phyloP scores from a whole-genome alignment of 2,113 vertebrate genomes.

The Oryzias javanicus region DNA sequence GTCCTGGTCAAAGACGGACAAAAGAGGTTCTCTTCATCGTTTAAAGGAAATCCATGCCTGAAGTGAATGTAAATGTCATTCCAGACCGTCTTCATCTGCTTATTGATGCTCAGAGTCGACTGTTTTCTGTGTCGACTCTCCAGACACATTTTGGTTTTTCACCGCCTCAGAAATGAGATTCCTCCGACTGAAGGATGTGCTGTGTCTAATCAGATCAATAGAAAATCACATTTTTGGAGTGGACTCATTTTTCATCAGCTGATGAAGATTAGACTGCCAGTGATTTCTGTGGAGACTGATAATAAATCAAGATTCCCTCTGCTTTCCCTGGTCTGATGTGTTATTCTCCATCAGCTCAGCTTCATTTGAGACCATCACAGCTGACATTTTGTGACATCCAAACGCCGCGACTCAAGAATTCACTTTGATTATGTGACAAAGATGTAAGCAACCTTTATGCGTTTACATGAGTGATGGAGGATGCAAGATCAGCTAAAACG shows the following conservation, averaged over 20 bases:
- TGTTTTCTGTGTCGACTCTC: constrained; percentile 6
- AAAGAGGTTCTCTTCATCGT: neutral
- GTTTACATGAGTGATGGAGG: too few relatives aligned
- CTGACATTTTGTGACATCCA: constrained; percentile 38
- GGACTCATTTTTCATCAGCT: constrained; percentile 15
- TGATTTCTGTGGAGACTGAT: constrained; percentile 11
- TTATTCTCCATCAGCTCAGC: constrained; percentile 18
- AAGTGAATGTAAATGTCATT: constrained; percentile 10
- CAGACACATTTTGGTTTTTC: neutral
- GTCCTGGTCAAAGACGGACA: constrained; percentile 1
- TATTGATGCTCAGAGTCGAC: constrained; percentile 20
- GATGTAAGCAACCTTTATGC: too few relatives aligned
- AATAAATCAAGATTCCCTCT: constrained; percentile 4
- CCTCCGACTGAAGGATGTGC: constrained; percentile 9
- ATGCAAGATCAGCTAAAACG: too few relatives aligned
- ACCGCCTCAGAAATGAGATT: constrained; percentile 15
- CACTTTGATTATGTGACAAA: too few relatives aligned
- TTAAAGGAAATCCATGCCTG: constrained; percentile 9
- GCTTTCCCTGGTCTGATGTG: constrained; percentile 27
- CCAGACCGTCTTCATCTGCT: constrained; percentile 5
- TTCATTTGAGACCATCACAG: constrained; percentile 5
- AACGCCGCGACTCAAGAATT: constrained; percentile 20
- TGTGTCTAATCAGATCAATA: constrained; percentile 22
- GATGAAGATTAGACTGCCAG: constrained; percentile 40
- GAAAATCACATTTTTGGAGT: constrained; percentile 17